Conservation (phyloP, 2,113 vertebrate genomes). For the Polypterus bichir region DNA sequence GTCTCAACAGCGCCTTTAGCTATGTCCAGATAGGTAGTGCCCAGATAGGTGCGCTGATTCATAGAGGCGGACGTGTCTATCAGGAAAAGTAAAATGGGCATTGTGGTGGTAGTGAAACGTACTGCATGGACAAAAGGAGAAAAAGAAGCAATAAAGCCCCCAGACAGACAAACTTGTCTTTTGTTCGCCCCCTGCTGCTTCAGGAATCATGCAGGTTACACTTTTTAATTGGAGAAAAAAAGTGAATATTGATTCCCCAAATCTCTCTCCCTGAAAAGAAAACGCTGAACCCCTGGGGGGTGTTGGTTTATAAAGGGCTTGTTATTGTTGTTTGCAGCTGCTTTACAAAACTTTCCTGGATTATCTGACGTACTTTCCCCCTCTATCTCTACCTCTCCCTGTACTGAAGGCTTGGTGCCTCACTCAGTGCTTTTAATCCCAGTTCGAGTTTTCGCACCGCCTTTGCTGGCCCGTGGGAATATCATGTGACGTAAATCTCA, state of each 20-base stretch:
- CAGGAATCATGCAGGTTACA: slow-evolving; percentile 45
- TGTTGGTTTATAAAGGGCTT: slow-evolving; percentile 43
- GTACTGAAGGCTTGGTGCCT: slow-evolving; percentile 61
- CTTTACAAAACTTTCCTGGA: slow-evolving; percentile 58
- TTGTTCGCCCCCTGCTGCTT: slow-evolving; percentile 39
- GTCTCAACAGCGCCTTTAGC: slow-evolving; percentile 89
- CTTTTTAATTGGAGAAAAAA: slow-evolving; percentile 50
- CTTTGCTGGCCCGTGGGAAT: slow-evolving; percentile 28
- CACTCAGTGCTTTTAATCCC: slow-evolving; percentile 57
- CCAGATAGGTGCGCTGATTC: slow-evolving; percentile 90
- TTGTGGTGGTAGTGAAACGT: slow-evolving; percentile 68
- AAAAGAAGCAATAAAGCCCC: slow-evolving; percentile 36
- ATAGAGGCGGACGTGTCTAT: slow-evolving; percentile 89
- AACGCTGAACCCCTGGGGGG: slow-evolving; percentile 34
- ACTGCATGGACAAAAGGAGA: slow-evolving; percentile 61
- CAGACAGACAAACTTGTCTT: slow-evolving; percentile 47
- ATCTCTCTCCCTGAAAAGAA: slow-evolving; percentile 28
- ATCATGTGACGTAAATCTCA: slow-evolving; percentile 31
- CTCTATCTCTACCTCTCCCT: slow-evolving; percentile 61
- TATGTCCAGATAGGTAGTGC: slow-evolving; percentile 87
- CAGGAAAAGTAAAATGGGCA: slow-evolving; percentile 88
- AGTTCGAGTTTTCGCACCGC: slow-evolving; percentile 40
- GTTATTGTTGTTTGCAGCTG: slow-evolving; percentile 39
- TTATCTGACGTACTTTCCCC: slow-evolving; percentile 29
- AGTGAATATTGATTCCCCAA: slow-evolving; percentile 41